Evolutionary conservation across 2,113 vertebrate species (phyloP).

Genomic region (Menura novaehollandiae): DNA sequence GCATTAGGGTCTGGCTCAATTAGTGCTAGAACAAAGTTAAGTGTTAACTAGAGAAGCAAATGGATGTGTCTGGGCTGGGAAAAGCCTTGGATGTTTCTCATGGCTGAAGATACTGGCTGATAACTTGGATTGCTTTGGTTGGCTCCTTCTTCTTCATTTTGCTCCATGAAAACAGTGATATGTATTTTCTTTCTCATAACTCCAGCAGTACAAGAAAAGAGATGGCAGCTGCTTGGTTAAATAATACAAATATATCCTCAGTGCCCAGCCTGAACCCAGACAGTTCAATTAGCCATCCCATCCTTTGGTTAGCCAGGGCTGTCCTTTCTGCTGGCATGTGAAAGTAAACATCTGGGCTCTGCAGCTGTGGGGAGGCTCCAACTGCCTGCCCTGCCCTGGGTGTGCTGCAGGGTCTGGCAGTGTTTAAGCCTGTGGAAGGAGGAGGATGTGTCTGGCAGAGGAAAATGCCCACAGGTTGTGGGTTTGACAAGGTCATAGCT

Average conservation of each 20-base stretch:
- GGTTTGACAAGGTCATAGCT: background rate
- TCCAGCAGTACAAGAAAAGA: background rate
- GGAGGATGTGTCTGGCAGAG: background rate
- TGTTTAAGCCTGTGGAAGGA: background rate
- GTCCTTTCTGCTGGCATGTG: background rate
- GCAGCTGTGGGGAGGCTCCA: background rate
- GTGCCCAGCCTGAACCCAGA: background rate
- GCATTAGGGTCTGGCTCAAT: background rate
- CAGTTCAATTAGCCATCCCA: background rate
- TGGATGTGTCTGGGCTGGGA: background rate
- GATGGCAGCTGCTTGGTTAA: background rate
- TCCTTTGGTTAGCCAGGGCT: background rate
- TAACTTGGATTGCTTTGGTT: slow-evolving; percentile 2
- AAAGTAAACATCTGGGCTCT: background rate
- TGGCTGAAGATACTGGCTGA: background rate
- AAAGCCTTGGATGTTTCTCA: background rate
- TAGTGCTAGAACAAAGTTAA: background rate
- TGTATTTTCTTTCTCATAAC: background rate
- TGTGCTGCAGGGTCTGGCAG: background rate
- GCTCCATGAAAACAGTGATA: background rate
- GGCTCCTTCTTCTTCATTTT: background rate
- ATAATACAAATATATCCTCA: background rate
- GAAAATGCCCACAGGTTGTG: background rate
- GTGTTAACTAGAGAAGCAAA: background rate
- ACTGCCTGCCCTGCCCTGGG: background rate